Percentiles rank a stretch among this genome's conserved stretches.
These are phyloP conservation scores for Leptestheria dahalacensis DNA, from an alignment of 1,140 invertebrate genomes.

Conservation along the genomic window DNA sequence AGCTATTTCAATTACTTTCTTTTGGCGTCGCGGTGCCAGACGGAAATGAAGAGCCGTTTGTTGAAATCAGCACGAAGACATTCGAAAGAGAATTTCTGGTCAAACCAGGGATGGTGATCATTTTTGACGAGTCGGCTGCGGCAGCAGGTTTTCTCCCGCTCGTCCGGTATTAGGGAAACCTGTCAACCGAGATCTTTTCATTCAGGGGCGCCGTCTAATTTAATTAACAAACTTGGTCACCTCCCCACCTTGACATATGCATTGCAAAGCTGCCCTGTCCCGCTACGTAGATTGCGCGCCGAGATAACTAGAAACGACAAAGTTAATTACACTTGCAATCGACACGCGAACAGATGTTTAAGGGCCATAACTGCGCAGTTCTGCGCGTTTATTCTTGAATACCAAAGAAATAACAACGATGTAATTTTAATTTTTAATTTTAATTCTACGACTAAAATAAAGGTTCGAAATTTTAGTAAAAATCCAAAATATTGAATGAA, in stretches of 20 bases:
- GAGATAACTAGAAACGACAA: too few species aligned
- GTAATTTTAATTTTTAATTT: too few species aligned
- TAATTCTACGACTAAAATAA: too few species aligned
- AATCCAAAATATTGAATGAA: too few species aligned
- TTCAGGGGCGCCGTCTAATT: conserved; percentile 8
- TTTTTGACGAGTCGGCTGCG: conserved; percentile 30
- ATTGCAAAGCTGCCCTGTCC: conserved; percentile 21
- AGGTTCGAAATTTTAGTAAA: too few species aligned
- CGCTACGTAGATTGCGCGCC: not conserved
- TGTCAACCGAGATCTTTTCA: conserved; percentile 13
- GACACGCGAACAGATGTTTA: too few species aligned
- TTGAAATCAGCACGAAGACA: conserved; percentile 30
- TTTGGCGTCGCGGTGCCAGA: conserved; percentile 32
- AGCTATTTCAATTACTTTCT: conserved; percentile 29
- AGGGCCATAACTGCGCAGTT: too few species aligned
- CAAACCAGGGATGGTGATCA: conserved; percentile 31
- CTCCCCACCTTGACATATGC: conserved; percentile 26
- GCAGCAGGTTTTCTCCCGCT: conserved; percentile 30
- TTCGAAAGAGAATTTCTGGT: conserved; percentile 35
- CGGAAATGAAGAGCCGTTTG: conserved; percentile 33
- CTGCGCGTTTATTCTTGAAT: too few species aligned
- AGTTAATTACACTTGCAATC: too few species aligned
- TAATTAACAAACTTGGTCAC: not conserved
- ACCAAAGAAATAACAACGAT: too few species aligned
- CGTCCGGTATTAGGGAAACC: conserved; percentile 28